A percentile compares a stretch with the other conserved stretches of the same genome.
Evolutionary conservation across 1,140 invertebrate genomes (phyloP).

Genomic region (Euura saliciscinereae): DNA sequence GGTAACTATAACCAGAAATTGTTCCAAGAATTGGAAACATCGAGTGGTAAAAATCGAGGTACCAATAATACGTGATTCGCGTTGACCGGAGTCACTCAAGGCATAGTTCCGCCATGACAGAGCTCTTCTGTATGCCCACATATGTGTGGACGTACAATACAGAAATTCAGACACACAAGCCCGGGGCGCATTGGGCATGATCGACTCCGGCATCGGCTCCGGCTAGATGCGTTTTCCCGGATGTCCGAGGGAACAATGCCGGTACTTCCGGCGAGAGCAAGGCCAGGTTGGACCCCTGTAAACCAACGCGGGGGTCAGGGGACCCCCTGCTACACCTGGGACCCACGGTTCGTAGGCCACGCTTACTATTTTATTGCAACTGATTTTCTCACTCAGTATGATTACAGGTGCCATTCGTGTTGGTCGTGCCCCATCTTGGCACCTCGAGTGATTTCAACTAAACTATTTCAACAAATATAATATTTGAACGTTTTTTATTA

Average conservation of each 20-base stretch:
- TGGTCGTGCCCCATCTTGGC: slow-evolving; percentile 30
- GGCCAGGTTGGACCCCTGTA: slow-evolving; percentile 37
- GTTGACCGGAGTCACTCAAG: not conserved
- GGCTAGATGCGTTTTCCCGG: slow-evolving; percentile 51
- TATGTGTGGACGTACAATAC: not conserved
- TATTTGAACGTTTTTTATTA: not conserved
- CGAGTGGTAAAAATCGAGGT: too few relatives aligned
- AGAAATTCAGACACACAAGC: too few relatives aligned
- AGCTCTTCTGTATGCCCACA: not conserved
- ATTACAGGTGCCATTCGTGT: slow-evolving; percentile 55
- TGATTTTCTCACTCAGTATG: slow-evolving; percentile 48
- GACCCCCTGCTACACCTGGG: slow-evolving; percentile 2
- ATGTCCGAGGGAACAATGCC: slow-evolving; percentile 56
- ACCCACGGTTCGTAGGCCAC: not conserved
- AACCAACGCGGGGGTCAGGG: slow-evolving; percentile 26
- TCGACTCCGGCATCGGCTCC: slow-evolving; percentile 9
- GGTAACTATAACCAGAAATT: too few relatives aligned
- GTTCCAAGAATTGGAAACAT: too few relatives aligned
- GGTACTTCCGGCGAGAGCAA: slow-evolving; percentile 51
- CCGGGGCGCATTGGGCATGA: not conserved
- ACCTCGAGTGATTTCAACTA: not conserved
- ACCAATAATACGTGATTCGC: too few relatives aligned
- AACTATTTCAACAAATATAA: not conserved
- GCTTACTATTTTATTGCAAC: slow-evolving; percentile 8
- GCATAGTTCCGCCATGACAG: not conserved